Percentiles rank a stretch among this genome's conserved stretches.
Conservation (phyloP, 2,888 invertebrate genomes). For the Campopleginae sp. region DNA sequence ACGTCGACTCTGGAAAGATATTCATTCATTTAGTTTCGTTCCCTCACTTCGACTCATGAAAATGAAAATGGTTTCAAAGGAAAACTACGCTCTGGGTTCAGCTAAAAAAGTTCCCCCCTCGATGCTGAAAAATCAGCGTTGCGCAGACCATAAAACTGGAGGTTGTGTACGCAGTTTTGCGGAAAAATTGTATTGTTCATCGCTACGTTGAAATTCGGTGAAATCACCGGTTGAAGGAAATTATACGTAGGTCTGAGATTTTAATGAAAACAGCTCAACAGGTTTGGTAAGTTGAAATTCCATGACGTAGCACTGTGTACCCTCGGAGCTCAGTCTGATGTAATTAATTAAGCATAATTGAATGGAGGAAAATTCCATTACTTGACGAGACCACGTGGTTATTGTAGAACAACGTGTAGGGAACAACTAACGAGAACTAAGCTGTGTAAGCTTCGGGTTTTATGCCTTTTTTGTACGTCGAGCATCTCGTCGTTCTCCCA, state of each 20-base stretch:
- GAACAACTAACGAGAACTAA: slow-evolving; percentile 33
- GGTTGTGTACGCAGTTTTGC: neutral
- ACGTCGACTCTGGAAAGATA: neutral
- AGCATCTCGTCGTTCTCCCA: slow-evolving; percentile 26
- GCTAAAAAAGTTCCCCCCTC: neutral
- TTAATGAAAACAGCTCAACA: slow-evolving; percentile 31
- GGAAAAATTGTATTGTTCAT: neutral
- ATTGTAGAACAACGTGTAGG: neutral
- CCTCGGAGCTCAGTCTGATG: slow-evolving; percentile 38
- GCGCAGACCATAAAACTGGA: neutral
- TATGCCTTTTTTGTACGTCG: slow-evolving; percentile 12
- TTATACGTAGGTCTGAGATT: slow-evolving; percentile 14
- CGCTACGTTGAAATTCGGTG: neutral
- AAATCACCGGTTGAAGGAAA: neutral
- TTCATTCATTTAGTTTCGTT: too few species aligned
- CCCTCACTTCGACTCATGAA: neutral
- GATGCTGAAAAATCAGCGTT: neutral
- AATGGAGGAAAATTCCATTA: slow-evolving; percentile 42
- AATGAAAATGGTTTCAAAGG: neutral
- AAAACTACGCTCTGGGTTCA: neutral
- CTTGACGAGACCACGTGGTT: slow-evolving; percentile 17
- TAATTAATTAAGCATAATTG: slow-evolving; percentile 63
- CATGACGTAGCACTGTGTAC: neutral
- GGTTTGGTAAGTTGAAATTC: slow-evolving; percentile 37
- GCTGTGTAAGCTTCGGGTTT: slow-evolving; percentile 37